phyloP scores from a whole-genome alignment of 1,140 invertebrate species.

The Aphis craccivora region DNA sequence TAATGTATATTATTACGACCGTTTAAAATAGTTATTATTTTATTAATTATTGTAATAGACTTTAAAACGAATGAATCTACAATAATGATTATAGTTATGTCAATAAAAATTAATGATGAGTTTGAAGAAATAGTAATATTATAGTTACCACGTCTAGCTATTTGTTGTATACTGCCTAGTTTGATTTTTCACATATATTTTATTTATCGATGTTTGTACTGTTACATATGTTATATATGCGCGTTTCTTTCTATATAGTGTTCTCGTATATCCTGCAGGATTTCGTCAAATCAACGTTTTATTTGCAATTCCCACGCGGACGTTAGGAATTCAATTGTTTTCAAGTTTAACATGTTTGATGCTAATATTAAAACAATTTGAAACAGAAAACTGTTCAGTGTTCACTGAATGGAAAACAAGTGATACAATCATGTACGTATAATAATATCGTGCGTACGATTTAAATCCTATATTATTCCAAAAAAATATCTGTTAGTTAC shows the following conservation, averaged over 20 bases:
- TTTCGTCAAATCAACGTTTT: background rate
- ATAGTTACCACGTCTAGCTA: background rate
- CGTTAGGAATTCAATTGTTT: background rate
- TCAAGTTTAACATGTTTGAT: background rate
- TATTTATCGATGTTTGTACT: background rate
- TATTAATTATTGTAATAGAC: too few relatives aligned
- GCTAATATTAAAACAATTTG: background rate
- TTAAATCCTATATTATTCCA: too few relatives aligned
- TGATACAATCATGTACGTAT: background rate
- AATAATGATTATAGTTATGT: background rate
- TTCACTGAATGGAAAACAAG: background rate
- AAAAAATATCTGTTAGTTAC: too few relatives aligned
- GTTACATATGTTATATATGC: background rate
- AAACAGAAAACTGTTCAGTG: background rate
- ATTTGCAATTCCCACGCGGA: background rate
- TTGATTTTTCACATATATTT: background rate
- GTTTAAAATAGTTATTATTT: too few relatives aligned
- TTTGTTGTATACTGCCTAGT: background rate
- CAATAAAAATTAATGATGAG: background rate
- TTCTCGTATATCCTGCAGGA: background rate
- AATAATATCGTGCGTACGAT: background rate
- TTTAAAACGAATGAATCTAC: background rate
- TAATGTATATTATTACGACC: background rate
- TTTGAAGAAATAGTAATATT: background rate
- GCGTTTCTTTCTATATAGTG: background rate